Conservation (phyloP, 2,113 vertebrate genomes). For the Psittacara wagleri region DNA sequence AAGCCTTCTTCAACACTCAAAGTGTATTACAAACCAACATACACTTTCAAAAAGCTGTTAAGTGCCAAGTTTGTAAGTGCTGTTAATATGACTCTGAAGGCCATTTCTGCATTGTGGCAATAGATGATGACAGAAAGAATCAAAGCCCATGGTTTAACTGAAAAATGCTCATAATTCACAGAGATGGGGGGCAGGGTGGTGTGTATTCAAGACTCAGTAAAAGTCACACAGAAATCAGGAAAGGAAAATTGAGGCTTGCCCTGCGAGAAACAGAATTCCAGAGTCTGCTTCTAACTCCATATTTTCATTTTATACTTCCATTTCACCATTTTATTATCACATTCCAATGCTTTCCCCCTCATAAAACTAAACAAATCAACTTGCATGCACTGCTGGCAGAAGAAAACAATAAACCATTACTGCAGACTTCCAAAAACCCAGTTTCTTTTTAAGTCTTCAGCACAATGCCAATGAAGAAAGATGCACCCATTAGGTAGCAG, state of each 20-base stretch:
- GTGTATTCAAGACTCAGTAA: neutral
- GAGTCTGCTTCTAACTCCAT: neutral
- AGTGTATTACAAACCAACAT: neutral
- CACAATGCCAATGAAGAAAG: neutral
- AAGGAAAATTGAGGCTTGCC: neutral
- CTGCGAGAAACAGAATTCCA: neutral
- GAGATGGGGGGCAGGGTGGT: no score
- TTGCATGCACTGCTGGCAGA: neutral
- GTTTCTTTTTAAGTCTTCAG: neutral
- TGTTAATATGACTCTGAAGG: neutral
- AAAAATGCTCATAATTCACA: neutral
- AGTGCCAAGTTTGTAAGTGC: neutral
- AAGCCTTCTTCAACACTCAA: neutral
- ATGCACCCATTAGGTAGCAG: accelerated
- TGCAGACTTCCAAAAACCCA: neutral
- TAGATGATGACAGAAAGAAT: neutral
- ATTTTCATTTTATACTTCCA: neutral
- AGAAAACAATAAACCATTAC: neutral
- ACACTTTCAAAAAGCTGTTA: neutral
- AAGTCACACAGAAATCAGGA: neutral
- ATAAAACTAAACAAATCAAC: neutral
- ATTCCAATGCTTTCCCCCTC: neutral
- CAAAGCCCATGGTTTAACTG: neutral
- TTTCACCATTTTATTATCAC: neutral
- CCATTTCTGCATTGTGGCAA: neutral